These are phyloP conservation scores for Xestia xanthographa DNA, from an alignment of 2,888 invertebrate genomes.

Conservation along the genomic window DNA sequence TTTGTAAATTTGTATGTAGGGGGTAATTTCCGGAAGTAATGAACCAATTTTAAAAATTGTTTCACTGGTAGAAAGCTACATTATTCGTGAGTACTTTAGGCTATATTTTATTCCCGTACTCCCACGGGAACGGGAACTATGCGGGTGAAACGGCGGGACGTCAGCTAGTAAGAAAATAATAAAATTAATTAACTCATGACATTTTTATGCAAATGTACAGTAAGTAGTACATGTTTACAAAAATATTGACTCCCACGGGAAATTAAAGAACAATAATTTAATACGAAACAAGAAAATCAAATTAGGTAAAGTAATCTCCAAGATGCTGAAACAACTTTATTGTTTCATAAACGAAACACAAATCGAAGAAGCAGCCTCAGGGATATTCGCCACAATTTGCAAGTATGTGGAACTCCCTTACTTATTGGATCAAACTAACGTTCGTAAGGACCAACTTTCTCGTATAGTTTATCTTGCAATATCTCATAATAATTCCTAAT, in stretches of 20 bases:
- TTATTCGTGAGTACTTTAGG: too few relatives aligned
- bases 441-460: conserved; percentile 65
- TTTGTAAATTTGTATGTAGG: too few relatives aligned
- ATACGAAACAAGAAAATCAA: conserved; percentile 52
- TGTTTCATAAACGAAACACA: conserved; percentile 62
- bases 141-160: too few relatives aligned
- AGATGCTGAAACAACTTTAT: conserved; percentile 54
- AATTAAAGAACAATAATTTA: conserved; percentile 56
- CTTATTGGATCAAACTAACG: conserved; percentile 69
- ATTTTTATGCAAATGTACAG: not conserved
- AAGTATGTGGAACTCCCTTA: conserved; percentile 63
- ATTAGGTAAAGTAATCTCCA: conserved; percentile 55
- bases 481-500: conserved; percentile 70
- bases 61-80: too few relatives aligned
- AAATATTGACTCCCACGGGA: conserved; percentile 33
- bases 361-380: conserved; percentile 57
- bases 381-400: conserved; percentile 61
- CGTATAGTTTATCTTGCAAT: conserved; percentile 67
- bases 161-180: too few relatives aligned
- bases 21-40: too few relatives aligned
- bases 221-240: conserved; percentile 6
- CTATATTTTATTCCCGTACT: too few relatives aligned
- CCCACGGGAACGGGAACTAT: too few relatives aligned
- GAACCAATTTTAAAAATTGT: too few relatives aligned
- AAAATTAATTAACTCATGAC: not conserved